Evolutionary conservation across 2,113 vertebrate species (phyloP).

Genomic region (Perca flavescens): DNA sequence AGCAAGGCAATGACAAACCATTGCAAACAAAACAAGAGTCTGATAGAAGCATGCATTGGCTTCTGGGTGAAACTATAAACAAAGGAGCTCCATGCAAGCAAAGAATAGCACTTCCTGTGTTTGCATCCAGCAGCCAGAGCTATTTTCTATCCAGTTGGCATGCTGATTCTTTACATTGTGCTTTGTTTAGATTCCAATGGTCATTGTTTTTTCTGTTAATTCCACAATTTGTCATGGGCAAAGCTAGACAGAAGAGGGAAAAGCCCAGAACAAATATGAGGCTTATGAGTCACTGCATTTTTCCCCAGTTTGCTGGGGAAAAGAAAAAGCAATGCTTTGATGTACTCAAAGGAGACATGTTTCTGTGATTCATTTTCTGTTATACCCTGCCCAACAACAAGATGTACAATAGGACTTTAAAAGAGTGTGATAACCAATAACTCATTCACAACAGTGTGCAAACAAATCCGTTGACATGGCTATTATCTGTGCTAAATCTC

Average conservation of each 20-base stretch:
- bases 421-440: neutral
- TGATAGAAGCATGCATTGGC: neutral
- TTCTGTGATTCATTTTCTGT: slow-evolving; percentile 20
- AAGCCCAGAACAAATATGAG: slow-evolving; percentile 32
- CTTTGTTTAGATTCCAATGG: slow-evolving; percentile 42
- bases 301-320: slow-evolving; percentile 13
- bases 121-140: slow-evolving; percentile 35
- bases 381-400: neutral
- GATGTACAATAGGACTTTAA: neutral
- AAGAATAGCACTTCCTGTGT: slow-evolving; percentile 43
- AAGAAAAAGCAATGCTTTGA: slow-evolving; percentile 30
- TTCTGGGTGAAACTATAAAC: slow-evolving; percentile 43
- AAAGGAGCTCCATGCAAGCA: slow-evolving; percentile 1
- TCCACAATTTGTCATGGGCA: slow-evolving; percentile 36
- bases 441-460: neutral
- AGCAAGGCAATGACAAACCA: neutral
- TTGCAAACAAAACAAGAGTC: slow-evolving; percentile 9
- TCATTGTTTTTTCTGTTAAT: slow-evolving; percentile 47
- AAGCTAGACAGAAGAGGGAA: slow-evolving; percentile 16
- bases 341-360: slow-evolving; percentile 29
- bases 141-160: slow-evolving; percentile 45
- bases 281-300: slow-evolving; percentile 41
- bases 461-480: neutral
- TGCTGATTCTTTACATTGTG: slow-evolving; percentile 43
- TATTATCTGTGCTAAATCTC: neutral